Evolutionary conservation across 2,888 invertebrate genomes (phyloP).

Genomic region (Mellilla xanthometata): DNA sequence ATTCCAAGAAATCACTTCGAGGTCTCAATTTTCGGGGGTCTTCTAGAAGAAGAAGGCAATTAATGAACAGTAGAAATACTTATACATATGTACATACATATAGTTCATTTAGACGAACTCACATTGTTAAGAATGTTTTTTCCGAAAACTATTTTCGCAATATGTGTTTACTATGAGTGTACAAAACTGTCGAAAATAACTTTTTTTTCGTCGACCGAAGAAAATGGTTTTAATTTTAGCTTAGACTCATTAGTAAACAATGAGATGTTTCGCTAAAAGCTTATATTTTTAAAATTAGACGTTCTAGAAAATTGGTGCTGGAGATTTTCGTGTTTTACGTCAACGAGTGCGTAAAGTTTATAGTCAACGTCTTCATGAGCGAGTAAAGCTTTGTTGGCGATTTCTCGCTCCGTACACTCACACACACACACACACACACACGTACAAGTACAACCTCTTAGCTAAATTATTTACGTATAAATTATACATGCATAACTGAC

Average conservation of each 20-base stretch:
- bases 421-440: too few species aligned
- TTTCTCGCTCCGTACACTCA: too few species aligned
- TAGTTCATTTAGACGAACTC: constrained; percentile 1
- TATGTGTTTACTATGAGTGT: not conserved
- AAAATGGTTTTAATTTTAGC: constrained; percentile 5
- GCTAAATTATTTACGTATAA: too few species aligned
- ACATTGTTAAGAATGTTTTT: constrained; percentile 1
- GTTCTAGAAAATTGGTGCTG: constrained; percentile 1
- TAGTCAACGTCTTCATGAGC: too few species aligned
- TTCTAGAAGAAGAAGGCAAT: too few species aligned
- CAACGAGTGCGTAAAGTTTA: not conserved
- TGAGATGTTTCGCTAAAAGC: not conserved
- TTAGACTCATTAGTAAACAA: constrained; percentile 20
- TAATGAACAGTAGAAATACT: not conserved
- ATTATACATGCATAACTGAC: too few species aligned
- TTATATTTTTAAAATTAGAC: not conserved
- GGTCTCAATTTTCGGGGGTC: too few species aligned
- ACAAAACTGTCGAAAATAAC: not conserved
- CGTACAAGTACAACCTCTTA: too few species aligned
- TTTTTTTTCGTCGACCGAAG: not conserved
- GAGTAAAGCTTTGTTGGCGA: too few species aligned
- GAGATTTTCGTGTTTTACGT: not conserved
- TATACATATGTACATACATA: too few species aligned
- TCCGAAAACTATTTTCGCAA: not conserved
- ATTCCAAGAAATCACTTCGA: too few species aligned